A percentile compares a stretch with the other conserved stretches of the same genome.
phyloP scores from a whole-genome alignment of 2,113 vertebrate species.

The Chloebia gouldiae region DNA sequence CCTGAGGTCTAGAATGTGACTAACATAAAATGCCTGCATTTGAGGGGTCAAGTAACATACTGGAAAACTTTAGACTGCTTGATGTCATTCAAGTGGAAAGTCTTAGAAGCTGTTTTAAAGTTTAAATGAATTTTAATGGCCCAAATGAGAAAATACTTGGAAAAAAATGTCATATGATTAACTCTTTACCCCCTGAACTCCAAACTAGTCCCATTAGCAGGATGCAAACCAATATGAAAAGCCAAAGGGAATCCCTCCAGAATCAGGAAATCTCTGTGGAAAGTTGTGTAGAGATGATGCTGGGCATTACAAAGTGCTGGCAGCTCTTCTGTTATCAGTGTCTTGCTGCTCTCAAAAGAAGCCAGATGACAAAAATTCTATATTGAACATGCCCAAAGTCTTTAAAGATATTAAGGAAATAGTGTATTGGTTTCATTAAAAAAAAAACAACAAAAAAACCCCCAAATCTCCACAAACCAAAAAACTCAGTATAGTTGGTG shows the following conservation, averaged over 20 bases:
- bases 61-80: slow-evolving; percentile 54
- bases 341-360: neutral
- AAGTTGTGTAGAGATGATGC: neutral
- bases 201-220: neutral
- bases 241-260: neutral
- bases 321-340: neutral
- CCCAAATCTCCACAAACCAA: neutral
- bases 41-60: slow-evolving; percentile 17
- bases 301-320: neutral
- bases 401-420: neutral
- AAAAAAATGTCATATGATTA: neutral
- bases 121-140: slow-evolving; percentile 53
- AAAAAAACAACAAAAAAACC: no score
- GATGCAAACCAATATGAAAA: neutral
- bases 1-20: slow-evolving; percentile 10
- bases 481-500: neutral
- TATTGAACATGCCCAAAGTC: neutral
- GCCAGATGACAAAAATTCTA: neutral
- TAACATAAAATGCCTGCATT: neutral
- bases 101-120: slow-evolving; percentile 39
- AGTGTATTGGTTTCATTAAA: neutral
- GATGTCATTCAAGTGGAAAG: slow-evolving; percentile 55
- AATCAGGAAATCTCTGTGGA: neutral
- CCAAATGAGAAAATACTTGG: slow-evolving; percentile 37
- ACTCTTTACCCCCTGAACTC: neutral